Percentiles rank a stretch among this genome's conserved stretches.
phyloP scores from a whole-genome alignment of 2,113 vertebrate genomes.

The Carlito syrichta region DNA sequence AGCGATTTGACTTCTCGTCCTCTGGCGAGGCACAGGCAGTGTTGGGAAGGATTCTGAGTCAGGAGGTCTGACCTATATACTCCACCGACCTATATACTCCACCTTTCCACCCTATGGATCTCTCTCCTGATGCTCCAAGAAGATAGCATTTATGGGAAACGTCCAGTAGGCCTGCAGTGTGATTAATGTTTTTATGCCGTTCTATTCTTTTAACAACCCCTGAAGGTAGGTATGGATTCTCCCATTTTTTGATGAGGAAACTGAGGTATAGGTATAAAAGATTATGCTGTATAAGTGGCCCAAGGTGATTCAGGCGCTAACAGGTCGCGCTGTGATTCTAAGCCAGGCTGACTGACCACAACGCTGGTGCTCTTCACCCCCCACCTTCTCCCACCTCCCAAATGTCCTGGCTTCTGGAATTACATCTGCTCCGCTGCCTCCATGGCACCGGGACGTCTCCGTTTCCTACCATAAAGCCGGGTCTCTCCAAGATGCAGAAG shows the following conservation, averaged over 20 bases:
- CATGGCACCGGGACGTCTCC: not conserved
- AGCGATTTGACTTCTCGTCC: not conserved
- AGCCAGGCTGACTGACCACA: not conserved
- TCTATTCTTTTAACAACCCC: not conserved
- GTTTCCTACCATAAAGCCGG: not conserved
- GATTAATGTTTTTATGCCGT: not conserved
- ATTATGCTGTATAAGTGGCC: not conserved
- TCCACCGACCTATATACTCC: not conserved
- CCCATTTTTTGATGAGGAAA: not conserved
- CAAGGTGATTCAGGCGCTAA: not conserved
- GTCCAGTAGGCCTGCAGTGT: not conserved
- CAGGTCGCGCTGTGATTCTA: not conserved
- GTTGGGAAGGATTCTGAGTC: not conserved
- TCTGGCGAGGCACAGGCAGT: not conserved
- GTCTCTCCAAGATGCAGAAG: not conserved
- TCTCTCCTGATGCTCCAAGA: not conserved
- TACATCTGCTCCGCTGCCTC: not conserved
- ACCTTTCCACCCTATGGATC: not conserved
- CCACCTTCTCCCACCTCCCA: not conserved
- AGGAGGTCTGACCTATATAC: not conserved
- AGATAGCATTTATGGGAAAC: not conserved
- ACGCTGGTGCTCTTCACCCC: not conserved
- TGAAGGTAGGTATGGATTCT: not conserved
- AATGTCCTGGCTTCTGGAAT: not conserved
- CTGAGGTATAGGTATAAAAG: not conserved